Base-by-base conservation (phyloP, 1,140 invertebrate genomes). In the Drosophila setifemur region DNA sequence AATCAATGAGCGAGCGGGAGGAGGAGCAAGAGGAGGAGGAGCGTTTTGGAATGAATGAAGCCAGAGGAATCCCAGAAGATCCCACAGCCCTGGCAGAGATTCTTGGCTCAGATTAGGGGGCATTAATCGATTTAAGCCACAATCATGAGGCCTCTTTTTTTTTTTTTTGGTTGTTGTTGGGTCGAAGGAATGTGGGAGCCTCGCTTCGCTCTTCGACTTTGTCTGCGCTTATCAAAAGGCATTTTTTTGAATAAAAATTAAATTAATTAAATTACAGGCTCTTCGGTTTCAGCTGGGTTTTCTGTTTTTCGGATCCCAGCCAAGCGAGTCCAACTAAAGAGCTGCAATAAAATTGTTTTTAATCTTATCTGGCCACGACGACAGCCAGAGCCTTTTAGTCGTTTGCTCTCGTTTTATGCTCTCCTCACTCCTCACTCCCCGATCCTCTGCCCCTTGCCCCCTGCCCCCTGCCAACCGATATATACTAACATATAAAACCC, bases 51-150 rank as follows among this genome's bases (percentile, higher is more conserved):
- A 64, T 74, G 72, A 75, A 74, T 75, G 72, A 40, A 73, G 25
- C 19, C 55, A 35, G 18, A 57, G 37, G 7, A 50, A 14, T n/a
- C n/a, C n/a, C 3, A 19, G 53, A 7, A 28, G 54, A 61, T 61
- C 60, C 60, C 60, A 58, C 23, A n/a, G 28, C 42, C 35, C 50
- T 49, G 68, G 43, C 35, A 21, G 39, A 63, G 58, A 69, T 88
- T 81, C 74, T 76, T 66, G 66, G 78, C 67, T 68, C 72, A 79
- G 85, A 88, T 88, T 88, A 88, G 78, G 74, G n/a, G 70, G 85
- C 83, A 88, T 88, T 88, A 88, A 88, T 88, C 85, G 85, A 88
- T 88, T 88, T 88, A 88, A 88, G 83, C 83, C 83, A 88, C 72
- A 88, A 88, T 87, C 67, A 69, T 87, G 61, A 63, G 54, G 33